Evolutionary conservation across 2,888 invertebrate species (phyloP), one percentile per base, ranked within the genome.

Genomic region (Conomelus anceps): DNA sequence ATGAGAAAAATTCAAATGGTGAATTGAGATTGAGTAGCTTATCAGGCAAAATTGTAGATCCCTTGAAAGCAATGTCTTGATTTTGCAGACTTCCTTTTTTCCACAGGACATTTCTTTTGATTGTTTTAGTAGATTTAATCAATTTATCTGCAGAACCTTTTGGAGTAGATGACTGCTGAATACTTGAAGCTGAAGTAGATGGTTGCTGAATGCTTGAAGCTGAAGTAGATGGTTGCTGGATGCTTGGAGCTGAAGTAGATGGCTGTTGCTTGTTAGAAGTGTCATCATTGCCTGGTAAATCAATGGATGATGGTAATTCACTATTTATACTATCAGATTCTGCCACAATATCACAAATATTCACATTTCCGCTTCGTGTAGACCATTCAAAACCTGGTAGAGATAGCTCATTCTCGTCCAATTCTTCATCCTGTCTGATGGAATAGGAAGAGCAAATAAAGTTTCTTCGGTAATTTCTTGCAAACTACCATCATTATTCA

Each of bases 1-100:
- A 23, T 23, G 84, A 88, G 23, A 88, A 88, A 34, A 41, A 84
- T 24, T 88, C 24, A 22, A 88, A 88, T 24, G 88, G 88, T 23
- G 84, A 84, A 84, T 23, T 84, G 24, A 88, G 26, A 84, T 88
- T 63, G 23, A 88, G 24, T 23, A 88, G 63, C 24, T 88, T 17
- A n/a, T 84, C 84, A 84, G 88, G 23, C 84, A 88, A 88, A 9
- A n/a, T 63, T 88, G 23, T 23, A 84, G 23, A 7, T 88, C 22
- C 88, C 22, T 88, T 88, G 23, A 88, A 88, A 84, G 88, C 23
- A 41, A 29, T 88, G 63, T 41, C 63, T 22, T 41, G 41, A 88
- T 22, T 84, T 88, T 88, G 24, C 23, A 23, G 84, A 84, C 23
- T 84, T 20, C 84, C 84, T n/a, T 88, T 88, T 84, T 88, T 88